Conservation (phyloP, 2,888 invertebrate species). For the Ormyrus rosae region DNA sequence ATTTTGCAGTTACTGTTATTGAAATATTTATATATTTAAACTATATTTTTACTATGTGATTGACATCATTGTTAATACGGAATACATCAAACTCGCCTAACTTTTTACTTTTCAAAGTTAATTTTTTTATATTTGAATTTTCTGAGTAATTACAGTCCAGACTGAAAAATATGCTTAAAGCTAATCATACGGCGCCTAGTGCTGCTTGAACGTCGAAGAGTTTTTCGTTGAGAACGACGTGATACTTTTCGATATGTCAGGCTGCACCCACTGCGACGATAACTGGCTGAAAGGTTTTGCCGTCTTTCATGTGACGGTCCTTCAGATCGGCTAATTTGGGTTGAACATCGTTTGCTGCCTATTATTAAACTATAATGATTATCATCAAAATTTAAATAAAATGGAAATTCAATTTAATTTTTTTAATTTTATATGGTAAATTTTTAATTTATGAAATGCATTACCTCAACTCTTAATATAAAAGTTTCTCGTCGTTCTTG, state of each 20-base stretch:
- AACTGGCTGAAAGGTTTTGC: conserved; percentile 19
- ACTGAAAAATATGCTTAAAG: conserved; percentile 16
- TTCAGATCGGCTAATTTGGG: conserved; percentile 9
- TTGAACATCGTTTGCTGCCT: conserved; percentile 14
- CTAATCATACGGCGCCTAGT: neutral
- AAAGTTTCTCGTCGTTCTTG: conserved; percentile 21
- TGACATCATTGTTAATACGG: too few relatives aligned
- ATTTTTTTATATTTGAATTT: neutral
- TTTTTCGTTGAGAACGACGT: conserved; percentile 20
- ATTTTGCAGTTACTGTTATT: too few relatives aligned
- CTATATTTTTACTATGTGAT: too few relatives aligned
- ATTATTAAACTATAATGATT: neutral
- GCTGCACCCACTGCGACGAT: conserved; percentile 15
- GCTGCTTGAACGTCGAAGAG: conserved; percentile 12
- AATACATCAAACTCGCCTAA: too few relatives aligned
- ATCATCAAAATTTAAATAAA: conserved; percentile 7
- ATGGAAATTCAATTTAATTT: neutral
- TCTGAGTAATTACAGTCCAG: conserved; percentile 21
- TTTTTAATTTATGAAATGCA: neutral
- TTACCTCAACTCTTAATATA: conserved; percentile 30
- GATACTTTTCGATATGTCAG: conserved; percentile 2
- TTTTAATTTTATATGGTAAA: neutral
- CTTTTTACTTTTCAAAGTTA: too few relatives aligned
- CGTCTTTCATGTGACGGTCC: conserved; percentile 6
- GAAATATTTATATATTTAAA: too few relatives aligned